Evolutionary conservation across 2,888 invertebrate genomes (phyloP), one percentile per base, ranked within the genome.

Genomic region (Rhagophthalmus giganteus): DNA sequence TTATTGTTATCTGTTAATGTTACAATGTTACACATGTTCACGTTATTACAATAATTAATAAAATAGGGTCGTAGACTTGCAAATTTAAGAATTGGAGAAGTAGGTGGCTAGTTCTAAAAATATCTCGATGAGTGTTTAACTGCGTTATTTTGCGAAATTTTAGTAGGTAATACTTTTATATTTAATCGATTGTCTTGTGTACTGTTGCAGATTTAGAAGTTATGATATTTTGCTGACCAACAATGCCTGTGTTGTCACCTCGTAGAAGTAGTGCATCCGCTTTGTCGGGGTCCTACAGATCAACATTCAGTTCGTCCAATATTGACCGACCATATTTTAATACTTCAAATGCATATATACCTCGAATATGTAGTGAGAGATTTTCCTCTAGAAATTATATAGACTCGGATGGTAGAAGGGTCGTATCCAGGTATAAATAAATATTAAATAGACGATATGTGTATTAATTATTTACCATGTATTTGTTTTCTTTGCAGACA

Each of bases 241-340:
- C 20, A 24, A 65, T 82, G 82, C 81, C 82, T 58, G 81, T 81
- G 33, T 77, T 81, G 4, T 81, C 81, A 9, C 82, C 82, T 2
- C 80, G 81, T 15, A 71, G 81, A 26, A 78, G 79, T 20, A 74
- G 77, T 33, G 65, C 72, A 31, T 63, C 61, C 40, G 70, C 71
- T 33, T 68, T 47, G 69, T 69, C 70, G 66, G 77, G 46, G 41
- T 69, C 72, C 2, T 78, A 80, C 16, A 78, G 82, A 12, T 79
- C 81, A 0, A 63, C 79, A 6, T 76, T 77, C 31, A 77, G 77
- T 9, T 70, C 80, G 0, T 70, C 78, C 1, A 76, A 76, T 30
- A 66, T 81, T 9, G 81, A 82, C 54, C 78, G 81, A 61, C 81
- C 82, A 0, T 81, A 78, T 63, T 82, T 77, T 60, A 70, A 78